Evolutionary conservation across 2,113 vertebrate species (phyloP).

Genomic region (Silurus asotus): DNA sequence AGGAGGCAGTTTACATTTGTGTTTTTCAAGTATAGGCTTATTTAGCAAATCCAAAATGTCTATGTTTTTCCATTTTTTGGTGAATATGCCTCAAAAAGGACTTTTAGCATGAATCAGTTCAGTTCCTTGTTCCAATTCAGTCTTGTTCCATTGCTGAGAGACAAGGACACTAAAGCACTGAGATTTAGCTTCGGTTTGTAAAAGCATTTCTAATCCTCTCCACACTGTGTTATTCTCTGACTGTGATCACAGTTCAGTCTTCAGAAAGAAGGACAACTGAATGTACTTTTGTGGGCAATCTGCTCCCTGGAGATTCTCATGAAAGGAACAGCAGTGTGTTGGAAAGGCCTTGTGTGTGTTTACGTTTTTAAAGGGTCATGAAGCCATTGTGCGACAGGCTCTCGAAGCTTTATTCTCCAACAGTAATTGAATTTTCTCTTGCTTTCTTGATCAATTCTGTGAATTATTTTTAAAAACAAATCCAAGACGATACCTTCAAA

Average conservation of each 20-base stretch:
- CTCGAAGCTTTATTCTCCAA: background rate
- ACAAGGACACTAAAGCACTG: background rate
- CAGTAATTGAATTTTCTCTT: background rate
- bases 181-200: background rate
- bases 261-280: constrained; percentile 18
- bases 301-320: constrained; percentile 29
- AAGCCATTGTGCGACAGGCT: constrained; percentile 7
- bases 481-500: background rate
- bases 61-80: background rate
- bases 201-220: background rate
- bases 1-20: background rate
- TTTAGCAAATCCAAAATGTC: background rate
- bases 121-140: background rate
- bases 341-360: constrained; percentile 16
- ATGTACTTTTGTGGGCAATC: constrained; percentile 15
- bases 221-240: background rate
- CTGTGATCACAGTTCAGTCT: background rate
- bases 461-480: background rate
- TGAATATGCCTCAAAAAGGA: background rate
- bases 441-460: background rate
- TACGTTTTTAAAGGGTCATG: constrained; percentile 23
- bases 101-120: background rate
- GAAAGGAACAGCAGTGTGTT: constrained; percentile 22
- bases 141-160: background rate
- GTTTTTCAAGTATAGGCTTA: too few species aligned